Evolutionary conservation across 2,797 vertebrate species (phyloP), one percentile per base, ranked within the genome.

Genomic region (Neopelma chrysocephalum): DNA sequence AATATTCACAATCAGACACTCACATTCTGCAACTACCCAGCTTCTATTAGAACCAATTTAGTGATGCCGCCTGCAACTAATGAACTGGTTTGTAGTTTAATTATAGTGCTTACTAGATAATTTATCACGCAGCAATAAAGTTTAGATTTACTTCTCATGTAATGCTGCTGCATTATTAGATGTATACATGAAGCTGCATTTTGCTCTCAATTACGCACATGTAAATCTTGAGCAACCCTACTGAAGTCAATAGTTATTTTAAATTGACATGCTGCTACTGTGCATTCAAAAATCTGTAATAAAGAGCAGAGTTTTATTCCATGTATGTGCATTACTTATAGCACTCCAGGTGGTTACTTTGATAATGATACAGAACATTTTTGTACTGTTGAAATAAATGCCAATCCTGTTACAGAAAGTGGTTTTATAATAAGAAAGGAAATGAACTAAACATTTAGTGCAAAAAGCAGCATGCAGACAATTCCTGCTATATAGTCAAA

Each of bases 21-120:
- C 40, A 27, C 68, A 75, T 75, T 83, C 72, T 85, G 78, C 72
- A 89, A 40, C 88, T 83, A 92, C 81, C 60, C 57, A 77, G n/a
- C 38, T 91, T 83, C 32, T 64, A 92, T 91, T 85, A 96, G 75
- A 87, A 66, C 40, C 65, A 85, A 81, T 90, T 86, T 72, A 85
- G 56, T 43, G 70, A 87, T 78, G 85, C 58, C 2, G 53, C 75
- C 45, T 65, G 78, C 65, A 85, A 72, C 78, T 94, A 95, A 96
- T 89, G 88, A 96, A 95, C 86, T 78, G 69, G 78, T 87, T 91
- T 95, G 93, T 90, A 96, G 86, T 83, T 89, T 90, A 95, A 95
- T 95, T 96, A 85, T 18, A 82, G 64, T 23, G 81, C 81, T 90
- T 92, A 92, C 48, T 57, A 80, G 71, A 58, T 84, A 93, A 97